Percentiles rank a stretch among this genome's conserved stretches.
Evolutionary conservation across 2,113 vertebrate genomes (phyloP).

Genomic region (Pseudorasbora parva): DNA sequence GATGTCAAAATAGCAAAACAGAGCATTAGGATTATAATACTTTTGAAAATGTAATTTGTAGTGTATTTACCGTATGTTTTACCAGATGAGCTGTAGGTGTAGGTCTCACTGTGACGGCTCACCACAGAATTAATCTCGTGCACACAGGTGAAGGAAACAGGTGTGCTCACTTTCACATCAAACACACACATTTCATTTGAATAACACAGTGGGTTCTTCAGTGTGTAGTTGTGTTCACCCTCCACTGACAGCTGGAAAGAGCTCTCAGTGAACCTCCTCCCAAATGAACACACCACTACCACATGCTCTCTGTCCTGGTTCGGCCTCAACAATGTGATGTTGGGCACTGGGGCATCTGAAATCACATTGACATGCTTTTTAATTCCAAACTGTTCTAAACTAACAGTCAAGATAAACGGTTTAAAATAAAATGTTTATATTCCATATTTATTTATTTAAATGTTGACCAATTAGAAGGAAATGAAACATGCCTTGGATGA

Average conservation of each 20-base stretch:
- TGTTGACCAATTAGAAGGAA: background rate
- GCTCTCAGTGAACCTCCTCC: background rate
- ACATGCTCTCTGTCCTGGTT: background rate
- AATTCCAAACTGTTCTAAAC: background rate
- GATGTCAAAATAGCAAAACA: background rate
- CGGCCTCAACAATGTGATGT: slow-evolving; percentile 1
- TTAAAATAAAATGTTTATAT: too few relatives aligned
- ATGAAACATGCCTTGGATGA: background rate
- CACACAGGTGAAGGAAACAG: slow-evolving; percentile 37
- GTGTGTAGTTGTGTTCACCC: background rate
- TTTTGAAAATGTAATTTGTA: background rate
- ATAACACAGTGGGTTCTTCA: background rate
- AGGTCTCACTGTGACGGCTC: background rate
- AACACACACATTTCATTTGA: background rate
- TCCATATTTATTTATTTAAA: background rate
- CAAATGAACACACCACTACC: background rate
- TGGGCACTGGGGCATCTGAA: slow-evolving; percentile 22
- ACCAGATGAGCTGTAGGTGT: background rate
- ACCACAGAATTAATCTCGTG: background rate
- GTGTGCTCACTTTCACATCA: slow-evolving; percentile 20
- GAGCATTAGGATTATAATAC: background rate
- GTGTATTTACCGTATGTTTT: background rate
- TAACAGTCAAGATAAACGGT: slow-evolving; percentile 54
- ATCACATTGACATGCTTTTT: background rate
- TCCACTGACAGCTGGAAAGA: slow-evolving; percentile 19